These are phyloP conservation scores for Fragum fragum DNA, from an alignment of 2,888 invertebrate species.

Conservation along the genomic window DNA sequence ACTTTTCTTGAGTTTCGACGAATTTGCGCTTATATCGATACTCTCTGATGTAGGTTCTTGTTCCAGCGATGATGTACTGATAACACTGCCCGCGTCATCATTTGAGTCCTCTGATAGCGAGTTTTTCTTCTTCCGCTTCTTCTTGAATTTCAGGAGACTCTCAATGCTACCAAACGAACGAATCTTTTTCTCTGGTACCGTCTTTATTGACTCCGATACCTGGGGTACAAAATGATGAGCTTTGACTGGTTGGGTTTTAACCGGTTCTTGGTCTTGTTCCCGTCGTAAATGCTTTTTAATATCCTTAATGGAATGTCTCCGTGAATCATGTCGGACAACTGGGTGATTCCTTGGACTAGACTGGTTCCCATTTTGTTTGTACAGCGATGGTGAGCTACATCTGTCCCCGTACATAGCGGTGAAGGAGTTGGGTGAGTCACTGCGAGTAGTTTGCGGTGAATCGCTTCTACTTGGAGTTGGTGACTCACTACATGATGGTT, in stretches of 20 bases:
- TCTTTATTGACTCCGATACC: conserved; percentile 20
- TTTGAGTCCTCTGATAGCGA: conserved; percentile 56
- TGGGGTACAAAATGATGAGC: conserved; percentile 70
- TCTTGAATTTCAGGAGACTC: conserved; percentile 71
- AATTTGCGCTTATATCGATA: conserved; percentile 67
- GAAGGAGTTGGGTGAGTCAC: not conserved
- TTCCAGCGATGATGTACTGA: conserved; percentile 49
- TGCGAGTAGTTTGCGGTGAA: not conserved
- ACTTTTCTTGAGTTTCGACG: conserved; percentile 62
- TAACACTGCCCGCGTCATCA: conserved; percentile 52
- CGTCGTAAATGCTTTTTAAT: conserved; percentile 68
- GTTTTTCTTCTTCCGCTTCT: conserved; percentile 63
- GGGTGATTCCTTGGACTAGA: conserved; percentile 46
- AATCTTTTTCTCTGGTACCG: conserved; percentile 63
- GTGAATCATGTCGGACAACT: conserved; percentile 45
- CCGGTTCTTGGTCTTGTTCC: conserved; percentile 62
- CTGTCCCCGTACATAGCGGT: not conserved
- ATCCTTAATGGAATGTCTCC: conserved; percentile 70
- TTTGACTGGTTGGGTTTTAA: conserved; percentile 69
- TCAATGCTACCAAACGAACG: conserved; percentile 75
- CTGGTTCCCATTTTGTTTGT: conserved; percentile 35
- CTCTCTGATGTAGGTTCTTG: conserved; percentile 63
- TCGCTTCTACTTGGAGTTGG: not conserved
- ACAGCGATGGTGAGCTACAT: not conserved
- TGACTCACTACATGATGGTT: not conserved